Percentiles rank a stretch among this genome's conserved stretches.
These are phyloP conservation scores for Osedax frankpressi DNA, from an alignment of 2,888 invertebrate genomes.

Conservation along the genomic window DNA sequence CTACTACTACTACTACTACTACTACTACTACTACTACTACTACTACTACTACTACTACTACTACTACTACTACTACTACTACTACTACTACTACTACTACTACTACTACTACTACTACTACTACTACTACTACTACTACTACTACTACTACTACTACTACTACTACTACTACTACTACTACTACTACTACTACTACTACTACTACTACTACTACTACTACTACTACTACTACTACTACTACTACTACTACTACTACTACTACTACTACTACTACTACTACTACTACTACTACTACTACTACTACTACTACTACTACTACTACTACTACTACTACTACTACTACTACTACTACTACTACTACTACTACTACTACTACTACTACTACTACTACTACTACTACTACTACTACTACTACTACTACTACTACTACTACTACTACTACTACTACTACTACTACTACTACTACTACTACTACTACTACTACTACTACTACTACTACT, in stretches of 20 bases:
- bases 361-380: constrained; percentile 17
- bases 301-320: constrained; percentile 15
- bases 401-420: constrained; percentile 17
- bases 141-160: constrained; percentile 19
- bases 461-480: constrained; percentile 16
- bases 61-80: constrained; percentile 17
- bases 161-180: constrained; percentile 17
- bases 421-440: constrained; percentile 6
- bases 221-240: constrained; percentile 14
- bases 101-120: constrained; percentile 18
- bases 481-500: constrained; percentile 17
- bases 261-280: constrained; percentile 17
- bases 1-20: constrained; percentile 14
- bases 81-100: constrained; percentile 17
- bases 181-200: constrained; percentile 14
- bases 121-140: constrained; percentile 17
- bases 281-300: constrained; percentile 4
- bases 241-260: constrained; percentile 17
- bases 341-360: constrained; percentile 17
- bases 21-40: constrained; percentile 16
- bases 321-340: constrained; percentile 16
- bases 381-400: constrained; percentile 18
- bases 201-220: constrained; percentile 3
- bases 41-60: constrained; percentile 17
- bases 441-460: constrained; percentile 14